Evolutionary conservation across 2,113 vertebrate genomes (phyloP), one percentile per base, ranked within the genome.

Genomic region (Hypomesus transpacificus): DNA sequence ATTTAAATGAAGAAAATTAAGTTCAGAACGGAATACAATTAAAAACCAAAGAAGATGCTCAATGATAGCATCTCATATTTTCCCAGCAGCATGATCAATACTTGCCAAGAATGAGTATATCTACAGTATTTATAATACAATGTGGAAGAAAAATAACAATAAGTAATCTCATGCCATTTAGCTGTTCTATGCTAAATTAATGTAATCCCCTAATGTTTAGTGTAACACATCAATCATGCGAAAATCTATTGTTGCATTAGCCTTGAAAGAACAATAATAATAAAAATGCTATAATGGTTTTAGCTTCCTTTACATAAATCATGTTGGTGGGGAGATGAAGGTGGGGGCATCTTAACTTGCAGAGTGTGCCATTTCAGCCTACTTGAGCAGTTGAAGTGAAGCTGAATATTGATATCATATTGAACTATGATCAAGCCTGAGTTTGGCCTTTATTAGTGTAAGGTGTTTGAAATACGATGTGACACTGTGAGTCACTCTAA

Each of bases 161-260:
- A 91, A 91, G 88, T 90, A 91, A 93, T 90, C 87, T 90, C 71
- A 76, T 89, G 90, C 90, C 87, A 91, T 92, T 91, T 91, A 92
- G 87, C 90, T 89, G 85, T 90, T 90, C 88, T 91, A 90, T 90
- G 88, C 90, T 91, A 92, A 92, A 89, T 91, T 91, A 92, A 93
- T 92, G 90, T 89, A 93, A 92, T 92, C 90, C 85, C 84, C 89
- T 93, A 91, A 92, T 92, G 91, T 93, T 92, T 92, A 90, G 87
- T 91, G 88, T 90, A 88, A 90, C 83, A 20, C 91, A 92, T 93
- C 91, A 91, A 92, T 93, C 91, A 92, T 90, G 89, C 88, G 92
- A 92, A 92, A 92, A 92, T 92, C 90, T 91, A 92, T 92, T 92
- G 92, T 91, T 92, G 91, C 92, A 93, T 92, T 93, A 93, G 91